Conservation (phyloP, 2,888 invertebrate genomes). For the Rhamnusium bicolor region DNA sequence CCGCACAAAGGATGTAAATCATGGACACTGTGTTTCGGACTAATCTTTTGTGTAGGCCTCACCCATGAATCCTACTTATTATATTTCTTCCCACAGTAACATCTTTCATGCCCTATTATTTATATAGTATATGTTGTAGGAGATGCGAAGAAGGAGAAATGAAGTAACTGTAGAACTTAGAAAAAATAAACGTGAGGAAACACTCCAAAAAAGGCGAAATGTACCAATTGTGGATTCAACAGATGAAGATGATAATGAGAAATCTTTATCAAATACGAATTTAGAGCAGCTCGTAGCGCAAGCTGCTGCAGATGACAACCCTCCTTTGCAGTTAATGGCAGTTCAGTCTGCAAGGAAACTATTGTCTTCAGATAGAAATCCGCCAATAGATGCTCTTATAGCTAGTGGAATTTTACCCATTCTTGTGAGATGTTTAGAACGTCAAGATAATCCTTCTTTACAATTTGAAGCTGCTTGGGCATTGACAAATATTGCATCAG, state of each 20-base stretch:
- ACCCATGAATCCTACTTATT: too few species aligned
- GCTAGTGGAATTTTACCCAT: conserved; percentile 95
- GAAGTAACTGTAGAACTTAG: conserved; percentile 97
- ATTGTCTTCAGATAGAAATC: conserved; percentile 97
- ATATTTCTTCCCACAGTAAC: too few species aligned
- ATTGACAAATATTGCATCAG: conserved; percentile 93
- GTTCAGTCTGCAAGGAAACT: conserved; percentile 97
- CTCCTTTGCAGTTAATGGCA: conserved; percentile 88
- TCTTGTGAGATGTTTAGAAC: conserved; percentile 85
- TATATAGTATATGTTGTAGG: conserved; percentile 80
- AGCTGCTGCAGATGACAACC: conserved; percentile 86
- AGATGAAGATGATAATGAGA: conserved; percentile 84
- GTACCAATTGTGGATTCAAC: conserved; percentile 91
- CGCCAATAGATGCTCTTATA: conserved; percentile 97
- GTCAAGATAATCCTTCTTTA: conserved; percentile 88
- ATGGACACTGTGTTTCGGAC: too few species aligned
- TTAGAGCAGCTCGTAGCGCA: conserved; percentile 89
- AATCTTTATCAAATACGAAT: conserved; percentile 80
- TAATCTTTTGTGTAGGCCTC: too few species aligned
- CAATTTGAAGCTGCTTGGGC: conserved; percentile 99
- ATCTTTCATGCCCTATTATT: too few species aligned
- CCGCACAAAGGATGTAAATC: too few species aligned
- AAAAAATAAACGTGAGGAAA: conserved; percentile 98
- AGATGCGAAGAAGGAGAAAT: conserved; percentile 96
- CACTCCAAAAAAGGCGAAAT: conserved; percentile 95